Evolutionary conservation across 2,113 vertebrate genomes (phyloP).

Genomic region (Sinocyclocheilus rhinocerous): DNA sequence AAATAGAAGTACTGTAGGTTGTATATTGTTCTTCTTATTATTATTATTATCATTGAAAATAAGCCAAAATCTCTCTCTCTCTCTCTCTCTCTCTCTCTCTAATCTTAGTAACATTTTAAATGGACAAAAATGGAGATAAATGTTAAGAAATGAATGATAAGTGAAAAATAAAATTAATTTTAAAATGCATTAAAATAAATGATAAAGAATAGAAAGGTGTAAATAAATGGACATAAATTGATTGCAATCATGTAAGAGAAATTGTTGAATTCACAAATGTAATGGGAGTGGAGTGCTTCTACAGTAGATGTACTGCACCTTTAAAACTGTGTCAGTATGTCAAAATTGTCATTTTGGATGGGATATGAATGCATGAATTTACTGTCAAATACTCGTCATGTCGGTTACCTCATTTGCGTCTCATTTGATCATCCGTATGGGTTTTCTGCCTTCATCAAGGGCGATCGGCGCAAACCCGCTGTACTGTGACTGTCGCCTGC

Average conservation of each 20-base stretch:
- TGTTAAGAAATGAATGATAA: background rate
- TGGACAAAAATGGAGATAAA: background rate
- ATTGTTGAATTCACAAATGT: too few species aligned
- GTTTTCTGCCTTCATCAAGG: slow-evolving; percentile 51
- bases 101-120: background rate
- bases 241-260: too few species aligned
- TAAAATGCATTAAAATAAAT: background rate
- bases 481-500: slow-evolving; percentile 92
- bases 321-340: background rate
- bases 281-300: too few species aligned
- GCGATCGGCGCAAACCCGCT: slow-evolving; percentile 96
- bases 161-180: background rate
- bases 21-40: too few species aligned
- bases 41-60: too few species aligned
- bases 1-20: too few species aligned
- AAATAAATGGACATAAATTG: background rate
- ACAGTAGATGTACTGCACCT: too few species aligned
- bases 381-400: background rate
- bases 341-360: background rate
- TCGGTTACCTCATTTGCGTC: too few species aligned
- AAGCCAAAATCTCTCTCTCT: too few species aligned
- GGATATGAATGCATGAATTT: background rate
- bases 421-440: too few species aligned
- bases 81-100: too few species aligned
- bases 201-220: background rate